Evolutionary conservation across 2,797 vertebrate genomes (phyloP).

Genomic region (Glossophaga mutica): DNA sequence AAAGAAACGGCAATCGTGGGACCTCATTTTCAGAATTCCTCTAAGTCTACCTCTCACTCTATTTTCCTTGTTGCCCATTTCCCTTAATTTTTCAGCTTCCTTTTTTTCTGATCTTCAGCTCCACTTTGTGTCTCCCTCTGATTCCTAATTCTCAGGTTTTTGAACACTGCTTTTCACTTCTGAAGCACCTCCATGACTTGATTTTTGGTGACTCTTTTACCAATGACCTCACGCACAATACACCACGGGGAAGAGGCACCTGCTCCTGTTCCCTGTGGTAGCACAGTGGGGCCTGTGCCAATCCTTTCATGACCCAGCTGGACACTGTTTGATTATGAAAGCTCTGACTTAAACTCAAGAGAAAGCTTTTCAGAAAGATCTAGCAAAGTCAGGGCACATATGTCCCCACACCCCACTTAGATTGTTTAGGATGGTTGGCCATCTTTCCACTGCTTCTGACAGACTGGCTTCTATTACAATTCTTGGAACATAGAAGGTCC

Average conservation of each 20-base stretch:
- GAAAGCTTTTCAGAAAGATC: not conserved
- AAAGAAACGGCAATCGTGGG: not conserved
- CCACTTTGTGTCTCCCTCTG: not conserved
- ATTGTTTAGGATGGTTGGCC: not conserved
- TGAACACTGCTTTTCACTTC: not conserved
- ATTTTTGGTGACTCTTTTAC: not conserved
- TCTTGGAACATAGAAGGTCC: not conserved
- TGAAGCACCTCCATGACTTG: not conserved
- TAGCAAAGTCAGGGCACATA: not conserved
- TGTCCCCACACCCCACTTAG: not conserved
- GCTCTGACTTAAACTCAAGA: not conserved
- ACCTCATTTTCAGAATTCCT: not conserved
- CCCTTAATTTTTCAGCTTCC: not conserved
- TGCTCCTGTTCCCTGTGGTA: no score
- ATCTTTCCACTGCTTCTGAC: not conserved
- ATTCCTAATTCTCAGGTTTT: not conserved
- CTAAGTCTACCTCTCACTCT: not conserved
- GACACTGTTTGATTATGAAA: not conserved
- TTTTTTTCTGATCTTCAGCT: not conserved
- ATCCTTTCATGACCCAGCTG: not conserved
- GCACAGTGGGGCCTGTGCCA: not conserved
- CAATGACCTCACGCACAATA: accelerated
- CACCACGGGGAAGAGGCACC: not conserved
- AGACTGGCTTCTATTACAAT: not conserved
- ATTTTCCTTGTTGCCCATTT: not conserved